Evolutionary conservation across 2,888 invertebrate genomes (phyloP).

Genomic region (Oligia fasciuncula): DNA sequence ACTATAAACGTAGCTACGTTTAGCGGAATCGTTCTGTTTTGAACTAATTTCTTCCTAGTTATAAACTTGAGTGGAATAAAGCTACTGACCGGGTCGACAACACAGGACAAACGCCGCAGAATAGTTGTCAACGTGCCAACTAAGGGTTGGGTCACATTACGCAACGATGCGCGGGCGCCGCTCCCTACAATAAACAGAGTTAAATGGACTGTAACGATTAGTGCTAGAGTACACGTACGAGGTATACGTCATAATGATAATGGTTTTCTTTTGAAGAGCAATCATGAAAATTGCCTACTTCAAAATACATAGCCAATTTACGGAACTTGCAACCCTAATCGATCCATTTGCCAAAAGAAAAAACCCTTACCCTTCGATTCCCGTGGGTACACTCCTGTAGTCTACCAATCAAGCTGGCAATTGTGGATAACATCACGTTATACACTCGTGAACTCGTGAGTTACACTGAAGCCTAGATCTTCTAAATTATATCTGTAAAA

Average conservation of each 20-base stretch:
- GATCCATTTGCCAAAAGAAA: constrained; percentile 3
- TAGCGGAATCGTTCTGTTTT: constrained; percentile 40
- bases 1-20: constrained; percentile 32
- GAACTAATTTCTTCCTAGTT: constrained; percentile 63
- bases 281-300: constrained; percentile 6
- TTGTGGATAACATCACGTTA: constrained; percentile 21
- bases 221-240: constrained; percentile 30
- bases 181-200: constrained; percentile 28
- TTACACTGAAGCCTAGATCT: constrained; percentile 28
- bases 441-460: not conserved
- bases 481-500: constrained; percentile 41
- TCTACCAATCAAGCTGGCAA: constrained; percentile 8
- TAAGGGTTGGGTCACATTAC: constrained; percentile 61
- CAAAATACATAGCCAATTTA: constrained; percentile 42
- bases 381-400: constrained; percentile 5
- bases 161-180: constrained; percentile 60
- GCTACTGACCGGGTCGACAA: constrained; percentile 83
- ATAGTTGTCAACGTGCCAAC: constrained; percentile 87
- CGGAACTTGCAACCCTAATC: constrained; percentile 4
- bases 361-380: constrained; percentile 13
- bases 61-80: constrained; percentile 64
- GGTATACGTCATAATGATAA: constrained; percentile 13
- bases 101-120: constrained; percentile 80
- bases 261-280: not conserved
- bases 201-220: constrained; percentile 54